Base-by-base conservation (phyloP, 2,888 invertebrate genomes). In the Allacma fusca region DNA sequence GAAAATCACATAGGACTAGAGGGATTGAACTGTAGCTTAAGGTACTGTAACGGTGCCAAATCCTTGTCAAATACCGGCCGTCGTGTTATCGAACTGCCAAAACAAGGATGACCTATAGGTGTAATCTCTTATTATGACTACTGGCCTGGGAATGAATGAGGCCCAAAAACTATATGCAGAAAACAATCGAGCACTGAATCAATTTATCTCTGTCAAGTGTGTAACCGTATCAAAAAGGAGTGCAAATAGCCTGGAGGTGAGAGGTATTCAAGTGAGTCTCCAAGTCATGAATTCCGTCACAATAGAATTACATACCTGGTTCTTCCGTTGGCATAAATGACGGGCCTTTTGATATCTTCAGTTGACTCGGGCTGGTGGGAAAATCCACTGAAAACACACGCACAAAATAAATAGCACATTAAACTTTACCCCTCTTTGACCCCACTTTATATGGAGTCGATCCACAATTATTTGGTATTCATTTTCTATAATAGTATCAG, bases 361-460 rank as follows among this genome's bases (percentile, higher is more conserved):
- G 86, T 70, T 89, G 89, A 0, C 90, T 89, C 0, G 91, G 90
- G 28, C 91, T 90, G 57, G 89, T 90, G 26, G 90, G 89, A 88
- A 91, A 89, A 40, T 89, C 89, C 86, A 85, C 85, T 83, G 83
- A 76, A 74, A 72, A 67, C 16, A 69, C 26, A 21, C 62, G 21
- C 24, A 59, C 9, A 44, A 65, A 21, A 43, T 13, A 40, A 69
- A 68, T 50, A 50, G 50, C 16, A 50, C 50, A 50, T 50, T 50
- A 50, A 50, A 50, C 50, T 50, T 50, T 5, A 1, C 50, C 50
- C 50, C 16, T 50, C 4, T 16, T 13, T 50, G 50, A 50, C 50
- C 50, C 50, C 16, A 34, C 34, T 34, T 34, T 34, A 34, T 34
- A 34, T n/a, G n/a, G n/a, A n/a, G n/a, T n/a, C n/a, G n/a, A n/a